Conservation (phyloP, 1,140 invertebrate species). For the Drosophila kohkoa region DNA sequence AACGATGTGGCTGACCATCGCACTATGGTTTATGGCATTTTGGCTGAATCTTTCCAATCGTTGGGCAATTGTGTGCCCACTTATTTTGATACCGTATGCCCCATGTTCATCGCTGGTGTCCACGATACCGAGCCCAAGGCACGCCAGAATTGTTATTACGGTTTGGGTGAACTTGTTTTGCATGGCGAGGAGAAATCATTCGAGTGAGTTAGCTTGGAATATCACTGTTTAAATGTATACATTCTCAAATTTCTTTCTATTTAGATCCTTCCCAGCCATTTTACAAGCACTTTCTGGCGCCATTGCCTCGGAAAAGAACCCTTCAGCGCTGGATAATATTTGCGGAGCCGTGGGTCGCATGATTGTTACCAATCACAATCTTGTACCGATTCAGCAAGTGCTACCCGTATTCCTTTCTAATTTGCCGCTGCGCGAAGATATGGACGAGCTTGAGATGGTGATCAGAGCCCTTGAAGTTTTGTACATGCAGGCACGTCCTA, state of each 20-base stretch:
- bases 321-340: conserved; percentile 90
- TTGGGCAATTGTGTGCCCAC: conserved; percentile 86
- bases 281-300: conserved; percentile 88
- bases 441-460: conserved; percentile 90
- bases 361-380: conserved; percentile 88
- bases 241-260: conserved; percentile 1
- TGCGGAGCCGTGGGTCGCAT: conserved; percentile 91
- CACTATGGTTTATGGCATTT: conserved; percentile 90
- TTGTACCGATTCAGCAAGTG: conserved; percentile 89
- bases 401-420: conserved; percentile 90
- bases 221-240: conserved; percentile 14
- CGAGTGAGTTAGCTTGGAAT: conserved; percentile 54
- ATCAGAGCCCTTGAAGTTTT: conserved; percentile 88
- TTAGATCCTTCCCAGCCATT: conserved; percentile 85
- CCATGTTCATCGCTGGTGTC: conserved; percentile 87
- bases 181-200: conserved; percentile 85
- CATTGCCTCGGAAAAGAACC: conserved; percentile 87
- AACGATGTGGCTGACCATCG: conserved; percentile 85
- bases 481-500: conserved; percentile 86
- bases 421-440: conserved; percentile 91
- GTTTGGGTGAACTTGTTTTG: conserved; percentile 90
- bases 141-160: conserved; percentile 91
- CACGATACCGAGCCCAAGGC: conserved; percentile 89
- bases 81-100: conserved; percentile 88
- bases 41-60: conserved; percentile 90